Conservation (phyloP, 1,140 invertebrate species). For the Geopemphigus sp. region DNA sequence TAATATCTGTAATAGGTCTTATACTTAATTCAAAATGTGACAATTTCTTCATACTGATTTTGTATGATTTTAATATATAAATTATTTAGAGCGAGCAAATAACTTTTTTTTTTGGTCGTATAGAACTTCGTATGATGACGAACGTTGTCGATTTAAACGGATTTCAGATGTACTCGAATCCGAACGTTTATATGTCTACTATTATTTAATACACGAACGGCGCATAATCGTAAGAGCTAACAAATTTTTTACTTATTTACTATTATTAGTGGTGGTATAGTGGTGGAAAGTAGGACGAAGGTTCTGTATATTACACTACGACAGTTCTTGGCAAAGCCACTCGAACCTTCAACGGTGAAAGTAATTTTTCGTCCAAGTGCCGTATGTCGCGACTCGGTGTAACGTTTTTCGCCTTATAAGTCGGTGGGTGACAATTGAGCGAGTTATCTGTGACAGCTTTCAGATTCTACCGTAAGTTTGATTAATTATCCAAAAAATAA, state of each 20-base stretch:
- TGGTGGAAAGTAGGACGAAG: slow-evolving; percentile 44
- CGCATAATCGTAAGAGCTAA: background rate
- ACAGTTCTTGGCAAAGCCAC: slow-evolving; percentile 26
- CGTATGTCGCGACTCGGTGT: background rate
- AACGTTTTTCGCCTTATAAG: background rate
- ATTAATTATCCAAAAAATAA: background rate
- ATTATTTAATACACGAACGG: background rate
- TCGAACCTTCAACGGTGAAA: slow-evolving; percentile 39
- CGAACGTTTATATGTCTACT: background rate
- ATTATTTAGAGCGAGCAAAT: too few species aligned
- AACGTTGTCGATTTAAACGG: too few species aligned
- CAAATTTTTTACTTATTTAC: background rate
- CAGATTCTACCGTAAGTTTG: background rate
- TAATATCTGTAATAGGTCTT: too few species aligned
- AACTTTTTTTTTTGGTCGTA: too few species aligned
- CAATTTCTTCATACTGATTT: too few species aligned
- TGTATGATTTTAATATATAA: too few species aligned
- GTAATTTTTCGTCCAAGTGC: slow-evolving; percentile 15
- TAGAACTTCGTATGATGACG: too few species aligned
- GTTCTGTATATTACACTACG: background rate
- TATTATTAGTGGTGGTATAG: slow-evolving; percentile 1
- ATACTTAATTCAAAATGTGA: too few species aligned
- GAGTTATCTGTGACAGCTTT: background rate
- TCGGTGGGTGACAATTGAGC: too few species aligned
- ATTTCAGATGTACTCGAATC: too few species aligned